Base-by-base conservation (phyloP, 2,113 vertebrate species). In the Ancistrus triradiatus region DNA sequence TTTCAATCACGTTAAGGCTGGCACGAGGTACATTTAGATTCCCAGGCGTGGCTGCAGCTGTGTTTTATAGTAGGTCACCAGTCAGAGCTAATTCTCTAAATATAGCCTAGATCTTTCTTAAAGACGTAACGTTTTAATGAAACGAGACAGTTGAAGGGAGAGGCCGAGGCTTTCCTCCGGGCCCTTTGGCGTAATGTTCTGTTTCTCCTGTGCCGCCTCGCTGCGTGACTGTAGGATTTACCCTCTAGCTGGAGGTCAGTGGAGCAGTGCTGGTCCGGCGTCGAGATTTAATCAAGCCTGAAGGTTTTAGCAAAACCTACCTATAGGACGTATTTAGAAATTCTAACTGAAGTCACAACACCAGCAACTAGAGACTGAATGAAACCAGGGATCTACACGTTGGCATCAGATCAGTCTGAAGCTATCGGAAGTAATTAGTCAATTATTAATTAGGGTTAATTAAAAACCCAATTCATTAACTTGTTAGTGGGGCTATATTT, bases 121-220 rank as follows among this genome's bases (percentile, higher is more conserved):
- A 9, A 58, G 37, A 57, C 53, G n/a, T 40, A 27, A 37, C 55
- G 40, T 43, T 25, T 58, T 42, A 58, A 58, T 58, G 55, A 37
- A 42, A 18, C 17, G 21, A 3, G 19, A 24, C n/a, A n/a, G n/a
- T n/a, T n/a, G 37, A 19, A n/a, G 55, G 38, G 40, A 58, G 40
- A 58, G 22, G 40, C 1, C 4, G 14, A 17, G n/a, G 11, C 14
- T 2, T 13, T 1, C 14, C 7, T 10, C 1, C 35, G 7, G 2
- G 2, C 35, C 7, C 35, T 13, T 9, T 7, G 35, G 8, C 35
- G 7, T 10, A 37, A 7, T 37, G 8, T 7, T 4, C 44, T 18
- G 44, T 19, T 6, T n/a, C 19, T 37, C 2, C 31, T 35, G 19
- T 19, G 14, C 28, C 24, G 28, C 35, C 44, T 35, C 59, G 5